These are phyloP conservation scores for Acestrorhynchus altus DNA, from an alignment of 2,797 vertebrate species.

Conservation along the genomic window DNA sequence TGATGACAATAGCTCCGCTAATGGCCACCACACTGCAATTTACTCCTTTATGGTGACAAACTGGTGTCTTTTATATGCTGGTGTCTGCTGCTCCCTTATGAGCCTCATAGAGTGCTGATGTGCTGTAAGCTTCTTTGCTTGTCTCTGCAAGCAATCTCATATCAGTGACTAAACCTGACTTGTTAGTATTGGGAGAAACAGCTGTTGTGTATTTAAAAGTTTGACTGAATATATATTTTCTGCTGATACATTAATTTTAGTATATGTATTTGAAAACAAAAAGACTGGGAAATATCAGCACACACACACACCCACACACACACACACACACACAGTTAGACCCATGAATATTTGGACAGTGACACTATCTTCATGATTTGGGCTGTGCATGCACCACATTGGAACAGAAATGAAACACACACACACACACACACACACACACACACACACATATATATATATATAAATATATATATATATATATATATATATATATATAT, in stretches of 20 bases:
- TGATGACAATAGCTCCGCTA: slow-evolving; percentile 34
- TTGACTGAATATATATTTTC: not conserved
- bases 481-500: too few relatives aligned
- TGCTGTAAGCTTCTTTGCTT: not conserved
- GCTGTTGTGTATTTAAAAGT: slow-evolving; percentile 2
- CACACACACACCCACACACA: too few relatives aligned
- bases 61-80: slow-evolving; percentile 30
- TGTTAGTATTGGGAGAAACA: not conserved
- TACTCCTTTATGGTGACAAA: slow-evolving; percentile 40
- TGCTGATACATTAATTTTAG: not conserved
- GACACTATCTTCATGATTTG: too few relatives aligned
- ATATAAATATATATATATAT: too few relatives aligned
- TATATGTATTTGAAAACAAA: not conserved
- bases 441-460: too few relatives aligned
- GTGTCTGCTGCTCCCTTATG: slow-evolving; percentile 18
- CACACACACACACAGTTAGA: too few relatives aligned
- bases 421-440: too few relatives aligned
- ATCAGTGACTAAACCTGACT: not conserved
- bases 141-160: slow-evolving; percentile 8
- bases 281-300: not conserved
- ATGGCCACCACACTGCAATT: slow-evolving; percentile 7
- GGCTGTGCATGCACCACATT: too few relatives aligned
- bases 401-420: too few relatives aligned
- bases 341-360: too few relatives aligned
- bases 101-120: slow-evolving; percentile 2